phyloP scores from a whole-genome alignment of 1,140 invertebrate species.

The Drosophila sturtevanti region DNA sequence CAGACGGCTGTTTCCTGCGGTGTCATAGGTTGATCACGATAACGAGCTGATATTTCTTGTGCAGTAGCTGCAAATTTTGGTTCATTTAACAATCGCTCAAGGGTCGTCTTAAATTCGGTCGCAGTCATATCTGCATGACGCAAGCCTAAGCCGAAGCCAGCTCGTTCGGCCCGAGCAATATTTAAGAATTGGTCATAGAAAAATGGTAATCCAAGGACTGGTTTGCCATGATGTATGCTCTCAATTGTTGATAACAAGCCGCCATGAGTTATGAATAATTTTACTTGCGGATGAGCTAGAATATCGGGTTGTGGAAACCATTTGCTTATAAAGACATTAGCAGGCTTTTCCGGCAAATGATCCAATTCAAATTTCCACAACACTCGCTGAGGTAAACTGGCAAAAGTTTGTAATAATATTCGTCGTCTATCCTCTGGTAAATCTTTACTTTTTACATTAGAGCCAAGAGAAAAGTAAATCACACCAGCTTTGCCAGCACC shows the following conservation, averaged over 20 bases:
- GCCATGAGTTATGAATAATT: constrained; percentile 89
- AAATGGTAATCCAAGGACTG: constrained; percentile 88
- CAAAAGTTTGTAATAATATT: constrained; percentile 84
- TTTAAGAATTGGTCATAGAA: constrained; percentile 87
- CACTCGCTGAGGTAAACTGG: constrained; percentile 85
- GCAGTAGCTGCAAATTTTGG: constrained; percentile 82
- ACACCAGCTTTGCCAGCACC: constrained; percentile 84
- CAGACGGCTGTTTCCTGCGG: constrained; percentile 88
- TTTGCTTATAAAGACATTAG: constrained; percentile 86
- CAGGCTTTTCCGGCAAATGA: constrained; percentile 83
- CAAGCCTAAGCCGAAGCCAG: constrained; percentile 83
- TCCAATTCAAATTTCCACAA: constrained; percentile 89
- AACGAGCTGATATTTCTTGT: constrained; percentile 84
- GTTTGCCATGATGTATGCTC: constrained; percentile 88
- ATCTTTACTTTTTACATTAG: constrained; percentile 85
- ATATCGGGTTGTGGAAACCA: constrained; percentile 90
- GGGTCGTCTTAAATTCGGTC: constrained; percentile 58
- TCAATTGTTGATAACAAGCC: constrained; percentile 89
- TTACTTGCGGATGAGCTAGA: constrained; percentile 86
- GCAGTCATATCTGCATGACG: constrained; percentile 78
- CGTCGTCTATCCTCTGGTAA: constrained; percentile 83
- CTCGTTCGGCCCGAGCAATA: constrained; percentile 82
- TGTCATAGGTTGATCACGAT: constrained; percentile 85
- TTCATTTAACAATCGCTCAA: constrained; percentile 78
- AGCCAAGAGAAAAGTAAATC: constrained; percentile 87